phyloP scores from a whole-genome alignment of 2,888 invertebrate genomes.

The Unio pictorum region DNA sequence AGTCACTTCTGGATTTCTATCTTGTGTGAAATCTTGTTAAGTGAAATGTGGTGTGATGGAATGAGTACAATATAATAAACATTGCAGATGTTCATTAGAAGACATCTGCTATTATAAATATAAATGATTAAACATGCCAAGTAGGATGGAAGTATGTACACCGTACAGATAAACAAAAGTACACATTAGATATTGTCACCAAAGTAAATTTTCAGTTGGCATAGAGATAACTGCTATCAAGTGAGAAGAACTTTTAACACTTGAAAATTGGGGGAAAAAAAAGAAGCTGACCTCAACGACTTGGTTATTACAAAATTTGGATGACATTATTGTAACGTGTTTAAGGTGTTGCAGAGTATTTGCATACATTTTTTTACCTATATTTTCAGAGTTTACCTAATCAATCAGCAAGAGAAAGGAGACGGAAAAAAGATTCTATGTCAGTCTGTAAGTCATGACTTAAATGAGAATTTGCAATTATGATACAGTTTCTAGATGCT shows the following conservation, averaged over 20 bases:
- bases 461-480: too few species aligned
- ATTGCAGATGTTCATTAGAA: too few species aligned
- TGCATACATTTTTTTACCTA: slow-evolving; percentile 1
- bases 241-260: too few species aligned
- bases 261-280: too few species aligned
- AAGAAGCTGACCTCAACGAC: neutral
- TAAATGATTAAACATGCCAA: too few species aligned
- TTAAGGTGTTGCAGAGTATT: neutral
- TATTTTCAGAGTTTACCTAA: slow-evolving; percentile 61
- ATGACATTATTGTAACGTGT: neutral
- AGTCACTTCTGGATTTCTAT: too few species aligned
- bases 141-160: too few species aligned
- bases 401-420: slow-evolving; percentile 64
- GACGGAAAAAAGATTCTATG: slow-evolving; percentile 51
- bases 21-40: too few species aligned
- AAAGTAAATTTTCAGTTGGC: slow-evolving; percentile 2
- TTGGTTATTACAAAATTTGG: neutral
- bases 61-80: too few species aligned
- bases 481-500: too few species aligned
- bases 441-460: slow-evolving; percentile 38
- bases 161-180: neutral
- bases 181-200: slow-evolving; percentile 19
- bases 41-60: too few species aligned
- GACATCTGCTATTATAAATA: too few species aligned
- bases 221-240: slow-evolving; percentile 13